Percentiles rank a stretch among this genome's conserved stretches.
These are phyloP conservation scores for Martes martes DNA, from an alignment of 2,113 vertebrate species.

Conservation along the genomic window DNA sequence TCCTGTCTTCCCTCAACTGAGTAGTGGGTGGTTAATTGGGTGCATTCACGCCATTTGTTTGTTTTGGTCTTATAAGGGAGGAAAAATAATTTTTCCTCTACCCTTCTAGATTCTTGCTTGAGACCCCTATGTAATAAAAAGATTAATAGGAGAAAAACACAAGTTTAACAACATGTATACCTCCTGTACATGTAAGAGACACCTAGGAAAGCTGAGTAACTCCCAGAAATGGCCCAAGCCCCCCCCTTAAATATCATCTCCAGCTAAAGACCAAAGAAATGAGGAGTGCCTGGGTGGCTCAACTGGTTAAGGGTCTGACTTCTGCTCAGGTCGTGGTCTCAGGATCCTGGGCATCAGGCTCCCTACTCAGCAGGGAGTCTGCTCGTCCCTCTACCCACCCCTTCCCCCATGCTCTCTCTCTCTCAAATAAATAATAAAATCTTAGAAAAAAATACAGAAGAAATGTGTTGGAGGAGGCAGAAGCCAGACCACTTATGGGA, in stretches of 20 bases:
- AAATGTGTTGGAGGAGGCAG: neutral
- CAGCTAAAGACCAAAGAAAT: neutral
- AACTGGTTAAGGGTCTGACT: neutral
- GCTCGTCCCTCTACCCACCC: neutral
- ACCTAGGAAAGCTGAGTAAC: neutral
- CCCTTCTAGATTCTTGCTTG: neutral
- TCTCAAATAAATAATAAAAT: neutral
- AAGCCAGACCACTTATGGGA: neutral
- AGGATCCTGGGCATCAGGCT: neutral
- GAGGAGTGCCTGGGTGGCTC: neutral
- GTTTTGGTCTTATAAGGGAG: neutral
- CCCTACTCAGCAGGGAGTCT: neutral
- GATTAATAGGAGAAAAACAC: neutral
- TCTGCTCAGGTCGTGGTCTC: neutral
- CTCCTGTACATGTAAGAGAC: neutral
- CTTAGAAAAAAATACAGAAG: neutral
- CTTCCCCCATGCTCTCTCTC: neutral
- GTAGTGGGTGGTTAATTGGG: neutral
- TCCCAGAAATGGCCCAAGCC: neutral
- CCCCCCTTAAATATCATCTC: neutral
- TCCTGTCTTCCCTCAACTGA: neutral
- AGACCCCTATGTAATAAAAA: neutral
- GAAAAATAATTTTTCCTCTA: neutral
- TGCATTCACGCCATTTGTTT: neutral
- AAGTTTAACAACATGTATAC: neutral